Evolutionary conservation across 2,797 vertebrate genomes (phyloP).

Genomic region (Peromyscus nudipes): DNA sequence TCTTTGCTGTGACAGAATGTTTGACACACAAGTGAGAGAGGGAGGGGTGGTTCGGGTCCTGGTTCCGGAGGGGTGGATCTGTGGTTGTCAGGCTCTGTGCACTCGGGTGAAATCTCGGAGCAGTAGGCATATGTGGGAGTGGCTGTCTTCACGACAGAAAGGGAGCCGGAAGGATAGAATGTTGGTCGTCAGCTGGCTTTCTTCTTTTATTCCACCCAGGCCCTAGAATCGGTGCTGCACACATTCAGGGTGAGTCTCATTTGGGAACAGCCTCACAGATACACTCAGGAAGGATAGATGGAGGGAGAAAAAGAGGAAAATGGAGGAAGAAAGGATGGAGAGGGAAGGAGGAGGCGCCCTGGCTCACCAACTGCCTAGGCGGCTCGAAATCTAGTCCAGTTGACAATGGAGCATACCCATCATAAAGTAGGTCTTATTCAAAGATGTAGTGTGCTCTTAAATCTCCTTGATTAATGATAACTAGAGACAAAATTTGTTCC

Average conservation of each 20-base stretch:
- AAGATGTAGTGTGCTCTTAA: background rate
- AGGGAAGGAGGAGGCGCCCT: background rate
- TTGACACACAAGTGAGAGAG: background rate
- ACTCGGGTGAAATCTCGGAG: background rate
- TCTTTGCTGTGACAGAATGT: background rate
- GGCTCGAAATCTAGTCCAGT: background rate
- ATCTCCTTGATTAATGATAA: conserved; percentile 46
- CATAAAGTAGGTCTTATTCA: conserved; percentile 30
- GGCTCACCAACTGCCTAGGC: background rate
- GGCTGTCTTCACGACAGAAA: background rate
- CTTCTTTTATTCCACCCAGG: background rate
- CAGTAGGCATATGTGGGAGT: background rate
- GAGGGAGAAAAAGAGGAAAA: background rate
- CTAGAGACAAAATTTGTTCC: background rate
- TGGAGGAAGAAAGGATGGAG: background rate
- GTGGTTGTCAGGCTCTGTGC: background rate
- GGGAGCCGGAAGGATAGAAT: background rate
- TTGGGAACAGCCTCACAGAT: background rate
- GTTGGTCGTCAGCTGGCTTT: background rate
- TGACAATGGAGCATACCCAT: background rate
- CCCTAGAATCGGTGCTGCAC: background rate
- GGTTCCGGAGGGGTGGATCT: background rate
- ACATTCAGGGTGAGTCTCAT: background rate
- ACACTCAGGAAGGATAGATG: background rate
- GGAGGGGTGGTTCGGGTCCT: background rate